Percentiles rank a stretch among this genome's conserved stretches.
Evolutionary conservation across 2,888 invertebrate species (phyloP).

Genomic region (Malthinus flaveolus): DNA sequence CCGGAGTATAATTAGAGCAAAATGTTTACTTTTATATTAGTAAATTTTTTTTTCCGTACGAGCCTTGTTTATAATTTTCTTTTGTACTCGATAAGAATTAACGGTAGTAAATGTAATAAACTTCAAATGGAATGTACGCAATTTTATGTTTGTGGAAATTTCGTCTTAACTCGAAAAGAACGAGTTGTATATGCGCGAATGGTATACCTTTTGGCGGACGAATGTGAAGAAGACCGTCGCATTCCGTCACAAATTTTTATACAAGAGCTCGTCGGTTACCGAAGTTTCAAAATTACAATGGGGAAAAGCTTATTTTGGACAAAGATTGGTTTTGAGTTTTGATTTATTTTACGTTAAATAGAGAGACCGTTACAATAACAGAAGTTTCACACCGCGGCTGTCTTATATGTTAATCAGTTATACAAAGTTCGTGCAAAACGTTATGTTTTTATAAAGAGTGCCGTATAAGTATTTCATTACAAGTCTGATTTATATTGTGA

Average conservation of each 20-base stretch:
- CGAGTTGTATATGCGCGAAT: background rate
- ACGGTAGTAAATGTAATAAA: constrained; percentile 16
- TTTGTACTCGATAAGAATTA: background rate
- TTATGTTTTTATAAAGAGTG: constrained; percentile 15
- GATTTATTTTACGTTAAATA: background rate
- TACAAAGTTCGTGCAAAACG: constrained; percentile 13
- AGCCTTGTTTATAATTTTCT: background rate
- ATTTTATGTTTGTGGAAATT: constrained; percentile 13
- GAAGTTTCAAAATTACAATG: no score
- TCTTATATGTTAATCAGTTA: constrained; percentile 14
- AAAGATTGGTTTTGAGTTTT: no score
- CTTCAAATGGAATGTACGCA: constrained; percentile 12
- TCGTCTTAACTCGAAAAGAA: background rate
- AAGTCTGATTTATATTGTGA: constrained; percentile 48
- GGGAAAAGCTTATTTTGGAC: no score
- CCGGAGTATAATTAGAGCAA: constrained; percentile 27
- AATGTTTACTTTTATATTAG: constrained; percentile 11
- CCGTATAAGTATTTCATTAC: constrained; percentile 56
- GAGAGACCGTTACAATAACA: background rate
- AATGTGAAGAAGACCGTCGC: constrained; percentile 18
- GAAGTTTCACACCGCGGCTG: background rate
- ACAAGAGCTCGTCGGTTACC: constrained; percentile 10
- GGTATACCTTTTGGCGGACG: constrained; percentile 9
- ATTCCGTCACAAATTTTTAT: constrained; percentile 22
- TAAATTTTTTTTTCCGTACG: no score